These are phyloP conservation scores for Diarsia mendica DNA, from an alignment of 2,888 invertebrate genomes.

Conservation along the genomic window DNA sequence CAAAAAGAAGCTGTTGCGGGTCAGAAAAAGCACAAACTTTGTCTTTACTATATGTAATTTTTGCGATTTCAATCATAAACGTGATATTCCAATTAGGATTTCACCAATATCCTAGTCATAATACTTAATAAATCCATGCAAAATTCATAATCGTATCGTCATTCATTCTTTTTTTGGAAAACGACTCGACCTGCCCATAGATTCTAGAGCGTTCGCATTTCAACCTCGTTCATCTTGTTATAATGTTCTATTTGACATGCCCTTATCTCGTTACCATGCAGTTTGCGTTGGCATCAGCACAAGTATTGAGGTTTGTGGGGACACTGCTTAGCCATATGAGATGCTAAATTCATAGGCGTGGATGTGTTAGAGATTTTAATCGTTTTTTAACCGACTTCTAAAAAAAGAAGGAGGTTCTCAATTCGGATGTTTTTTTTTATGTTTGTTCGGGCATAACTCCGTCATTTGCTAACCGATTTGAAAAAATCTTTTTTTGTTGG, in stretches of 20 bases:
- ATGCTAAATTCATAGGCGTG: slow-evolving; percentile 20
- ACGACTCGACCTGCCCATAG: not conserved
- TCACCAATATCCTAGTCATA: too few relatives aligned
- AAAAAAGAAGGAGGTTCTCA: too few relatives aligned
- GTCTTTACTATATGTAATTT: too few relatives aligned
- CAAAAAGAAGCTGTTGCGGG: too few relatives aligned
- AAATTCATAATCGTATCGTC: not conserved
- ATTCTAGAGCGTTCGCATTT: slow-evolving; percentile 32
- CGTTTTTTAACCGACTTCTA: too few relatives aligned
- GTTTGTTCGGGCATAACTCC: too few relatives aligned
- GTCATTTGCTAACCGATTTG: too few relatives aligned
- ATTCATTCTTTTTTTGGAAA: slow-evolving; percentile 11
- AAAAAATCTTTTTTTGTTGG: too few relatives aligned
- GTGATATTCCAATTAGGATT: too few relatives aligned
- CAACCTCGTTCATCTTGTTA: slow-evolving; percentile 27
- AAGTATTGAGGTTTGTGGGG: slow-evolving; percentile 32
- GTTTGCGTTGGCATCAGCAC: slow-evolving; percentile 40
- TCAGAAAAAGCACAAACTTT: too few relatives aligned
- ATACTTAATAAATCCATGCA: not conserved
- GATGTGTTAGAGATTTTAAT: slow-evolving; percentile 16
- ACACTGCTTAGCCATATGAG: slow-evolving; percentile 27
- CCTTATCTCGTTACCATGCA: slow-evolving; percentile 57
- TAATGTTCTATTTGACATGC: slow-evolving; percentile 51
- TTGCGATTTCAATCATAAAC: too few relatives aligned
- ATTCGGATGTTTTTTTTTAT: too few relatives aligned